These are phyloP conservation scores for Helicoverpa zea DNA, from an alignment of 1,140 invertebrate genomes.

Conservation along the genomic window DNA sequence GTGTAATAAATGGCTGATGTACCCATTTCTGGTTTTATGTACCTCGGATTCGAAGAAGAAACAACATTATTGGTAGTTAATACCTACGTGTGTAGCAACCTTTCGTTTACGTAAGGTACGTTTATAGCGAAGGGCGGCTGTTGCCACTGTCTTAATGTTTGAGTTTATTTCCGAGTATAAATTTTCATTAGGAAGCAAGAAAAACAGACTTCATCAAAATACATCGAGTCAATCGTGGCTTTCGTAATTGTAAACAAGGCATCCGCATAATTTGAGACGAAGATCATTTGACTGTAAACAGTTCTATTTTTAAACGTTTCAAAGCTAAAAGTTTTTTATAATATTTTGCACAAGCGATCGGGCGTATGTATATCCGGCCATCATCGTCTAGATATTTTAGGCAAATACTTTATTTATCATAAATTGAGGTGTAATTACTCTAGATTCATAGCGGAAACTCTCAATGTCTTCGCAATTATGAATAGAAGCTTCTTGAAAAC, in stretches of 20 bases:
- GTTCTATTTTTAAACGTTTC: constrained; percentile 7
- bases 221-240: neutral
- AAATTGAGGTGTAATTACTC: neutral
- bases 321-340: neutral
- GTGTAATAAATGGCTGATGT: neutral
- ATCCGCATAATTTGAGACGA: constrained; percentile 1
- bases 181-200: constrained; percentile 17
- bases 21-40: neutral
- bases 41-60: neutral
- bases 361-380: neutral
- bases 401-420: neutral
- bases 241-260: constrained; percentile 14
- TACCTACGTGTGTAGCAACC: neutral
- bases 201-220: constrained; percentile 17
- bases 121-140: constrained; percentile 6
- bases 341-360: neutral
- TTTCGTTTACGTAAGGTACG: neutral
- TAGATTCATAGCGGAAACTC: too few relatives aligned
- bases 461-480: too few relatives aligned
- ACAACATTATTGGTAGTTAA: neutral
- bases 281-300: constrained; percentile 22
- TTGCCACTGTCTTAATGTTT: neutral
- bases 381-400: neutral
- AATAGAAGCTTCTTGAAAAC: too few relatives aligned
- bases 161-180: constrained; percentile 21